Conservation (phyloP, 53 echinoderm and acorn worm species). For the Astropecten irregularis region DNA sequence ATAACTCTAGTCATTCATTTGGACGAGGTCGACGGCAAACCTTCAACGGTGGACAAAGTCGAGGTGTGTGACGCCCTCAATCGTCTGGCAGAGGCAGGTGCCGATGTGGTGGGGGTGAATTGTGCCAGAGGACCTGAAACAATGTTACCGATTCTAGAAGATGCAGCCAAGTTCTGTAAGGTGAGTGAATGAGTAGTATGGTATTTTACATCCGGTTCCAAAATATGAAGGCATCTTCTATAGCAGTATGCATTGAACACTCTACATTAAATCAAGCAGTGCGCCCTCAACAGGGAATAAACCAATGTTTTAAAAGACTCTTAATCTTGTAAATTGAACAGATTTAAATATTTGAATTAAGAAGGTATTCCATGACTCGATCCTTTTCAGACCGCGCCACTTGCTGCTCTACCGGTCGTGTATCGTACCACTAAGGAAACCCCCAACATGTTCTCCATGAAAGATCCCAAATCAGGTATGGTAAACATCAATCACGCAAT, state of each 20-base stretch:
- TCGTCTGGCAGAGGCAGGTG: conserved; percentile 75
- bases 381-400: too few species aligned
- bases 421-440: conserved; percentile 67
- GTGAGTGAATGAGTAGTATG: too few species aligned
- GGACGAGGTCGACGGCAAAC: conserved; percentile 36
- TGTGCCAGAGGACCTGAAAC: conserved; percentile 73
- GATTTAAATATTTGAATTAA: too few species aligned
- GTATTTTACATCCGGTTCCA: too few species aligned
- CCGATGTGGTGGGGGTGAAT: conserved; percentile 90
- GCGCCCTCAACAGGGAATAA: too few species aligned
- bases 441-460: conserved; percentile 13
- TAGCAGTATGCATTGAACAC: too few species aligned
- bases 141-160: conserved; percentile 61
- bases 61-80: conserved; percentile 74
- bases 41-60: conserved; percentile 62
- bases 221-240: too few species aligned
- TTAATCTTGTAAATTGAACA: too few species aligned
- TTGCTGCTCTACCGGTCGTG: conserved; percentile 79
- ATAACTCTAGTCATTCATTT: conserved; percentile 51
- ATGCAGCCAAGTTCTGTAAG: conserved; percentile 5
- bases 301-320: too few species aligned
- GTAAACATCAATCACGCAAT: background rate
- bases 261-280: too few species aligned
- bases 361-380: too few species aligned
- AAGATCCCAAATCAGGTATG: background rate